phyloP scores from a whole-genome alignment of 2,888 invertebrate genomes.

The Caenorhabditis becei region DNA sequence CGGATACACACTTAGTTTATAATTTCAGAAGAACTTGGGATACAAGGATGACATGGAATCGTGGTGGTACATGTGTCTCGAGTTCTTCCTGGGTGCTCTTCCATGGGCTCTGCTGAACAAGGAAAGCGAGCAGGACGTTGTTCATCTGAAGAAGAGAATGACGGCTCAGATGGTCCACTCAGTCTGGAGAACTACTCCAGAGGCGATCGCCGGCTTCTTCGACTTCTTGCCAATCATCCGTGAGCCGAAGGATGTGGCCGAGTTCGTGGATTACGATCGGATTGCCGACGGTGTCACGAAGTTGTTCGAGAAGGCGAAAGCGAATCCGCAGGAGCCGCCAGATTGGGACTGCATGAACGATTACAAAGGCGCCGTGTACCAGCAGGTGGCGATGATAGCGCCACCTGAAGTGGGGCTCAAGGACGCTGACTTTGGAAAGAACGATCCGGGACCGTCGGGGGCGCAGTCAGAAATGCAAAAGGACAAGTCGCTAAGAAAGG shows the following conservation, averaged over 20 bases:
- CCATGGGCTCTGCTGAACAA: slow-evolving; percentile 60
- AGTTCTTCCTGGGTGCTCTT: slow-evolving; percentile 56
- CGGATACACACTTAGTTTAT: too few relatives aligned
- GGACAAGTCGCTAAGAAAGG: neutral
- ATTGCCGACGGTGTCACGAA: slow-evolving; percentile 31
- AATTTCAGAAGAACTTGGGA: slow-evolving; percentile 54
- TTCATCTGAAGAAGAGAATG: slow-evolving; percentile 48
- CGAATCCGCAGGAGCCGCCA: slow-evolving; percentile 58
- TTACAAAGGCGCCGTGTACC: slow-evolving; percentile 50
- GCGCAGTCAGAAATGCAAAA: neutral
- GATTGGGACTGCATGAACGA: slow-evolving; percentile 63
- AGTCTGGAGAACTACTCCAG: slow-evolving; percentile 44
- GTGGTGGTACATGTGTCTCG: slow-evolving; percentile 63
- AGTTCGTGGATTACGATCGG: slow-evolving; percentile 56
- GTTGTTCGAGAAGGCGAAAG: slow-evolving; percentile 40
- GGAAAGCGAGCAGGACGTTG: slow-evolving; percentile 58
- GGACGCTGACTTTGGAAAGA: slow-evolving; percentile 42
- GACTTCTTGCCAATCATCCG: slow-evolving; percentile 43
- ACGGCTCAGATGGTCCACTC: slow-evolving; percentile 36
- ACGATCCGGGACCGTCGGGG: slow-evolving; percentile 32
- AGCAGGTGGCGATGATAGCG: slow-evolving; percentile 48
- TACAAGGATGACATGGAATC: slow-evolving; percentile 63
- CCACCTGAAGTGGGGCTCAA: slow-evolving; percentile 53
- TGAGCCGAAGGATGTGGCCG: slow-evolving; percentile 44
- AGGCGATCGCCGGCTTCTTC: slow-evolving; percentile 33